Percentiles rank a stretch among this genome's conserved stretches.
These are phyloP conservation scores for Stenolophus ochropezus DNA, from an alignment of 2,888 invertebrate genomes.

Conservation along the genomic window DNA sequence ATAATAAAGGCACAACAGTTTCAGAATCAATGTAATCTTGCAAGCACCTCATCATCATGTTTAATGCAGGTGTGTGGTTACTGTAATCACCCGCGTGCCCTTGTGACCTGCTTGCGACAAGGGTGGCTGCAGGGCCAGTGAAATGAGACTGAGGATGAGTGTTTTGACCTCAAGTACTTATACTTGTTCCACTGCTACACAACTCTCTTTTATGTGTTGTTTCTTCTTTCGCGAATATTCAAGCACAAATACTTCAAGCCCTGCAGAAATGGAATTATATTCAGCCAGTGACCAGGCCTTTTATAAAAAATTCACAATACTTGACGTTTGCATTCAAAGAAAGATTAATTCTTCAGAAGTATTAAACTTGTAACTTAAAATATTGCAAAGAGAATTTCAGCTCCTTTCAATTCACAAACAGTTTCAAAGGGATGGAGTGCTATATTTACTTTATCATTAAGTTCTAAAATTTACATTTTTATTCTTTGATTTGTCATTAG, in stretches of 20 bases:
- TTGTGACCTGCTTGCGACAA: slow-evolving; percentile 17
- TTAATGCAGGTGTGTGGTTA: slow-evolving; percentile 5
- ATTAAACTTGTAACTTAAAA: neutral
- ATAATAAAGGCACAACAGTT: neutral
- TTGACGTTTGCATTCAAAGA: slow-evolving; percentile 7
- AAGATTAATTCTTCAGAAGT: neutral
- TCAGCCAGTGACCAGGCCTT: neutral
- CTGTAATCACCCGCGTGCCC: slow-evolving; percentile 11
- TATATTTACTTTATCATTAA: no score
- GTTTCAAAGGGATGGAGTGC: no score
- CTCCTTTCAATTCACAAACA: neutral
- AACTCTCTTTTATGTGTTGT: slow-evolving; percentile 2
- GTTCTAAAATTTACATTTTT: no score
- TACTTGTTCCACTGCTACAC: neutral
- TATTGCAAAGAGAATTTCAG: neutral
- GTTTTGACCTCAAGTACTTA: slow-evolving; percentile 18
- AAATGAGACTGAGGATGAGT: neutral
- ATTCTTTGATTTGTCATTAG: no score
- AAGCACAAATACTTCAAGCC: neutral
- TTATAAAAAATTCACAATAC: neutral
- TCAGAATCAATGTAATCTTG: neutral
- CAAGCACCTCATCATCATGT: neutral
- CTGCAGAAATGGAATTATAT: neutral
- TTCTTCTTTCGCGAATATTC: neutral
- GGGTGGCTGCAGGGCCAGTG: neutral